Evolutionary conservation across 2,888 invertebrate genomes (phyloP), one percentile per base, ranked within the genome.

Genomic region (Odontocerum albicorne): DNA sequence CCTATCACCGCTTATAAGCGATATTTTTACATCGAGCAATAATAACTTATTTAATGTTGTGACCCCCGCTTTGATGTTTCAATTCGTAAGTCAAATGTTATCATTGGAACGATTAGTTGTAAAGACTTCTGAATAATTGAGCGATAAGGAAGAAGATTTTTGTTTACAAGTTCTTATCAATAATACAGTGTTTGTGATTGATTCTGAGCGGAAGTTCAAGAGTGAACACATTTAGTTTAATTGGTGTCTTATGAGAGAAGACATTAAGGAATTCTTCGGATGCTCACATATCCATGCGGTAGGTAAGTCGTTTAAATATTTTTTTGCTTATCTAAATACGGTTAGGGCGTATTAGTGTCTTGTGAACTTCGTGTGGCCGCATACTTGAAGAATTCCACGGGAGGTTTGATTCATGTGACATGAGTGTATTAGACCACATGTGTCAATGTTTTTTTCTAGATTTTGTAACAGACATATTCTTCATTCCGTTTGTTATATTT

Each of bases 211-310:
- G 20, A 21, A 45, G 15, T 20, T 39, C 7, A 22, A 8, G 15
- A 39, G 52, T 52, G 45, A 45, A 52, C 43, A 36, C 35, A 44
- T 15, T 50, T 13, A 8, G 13, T 17, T 36, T 44, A 21, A 31
- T 44, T 17, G 10, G 46, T 47, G 22, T 12, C 39, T 45, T 51
- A 44, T 51, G 43, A 51, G 13, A 38, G 51, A 51, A 36, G 33
- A 40, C 47, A 12, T 3, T 22, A 47, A 53, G 47, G 53, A 47
- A 53, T 53, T 46, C 46, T 36, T 53, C 15, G 53, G 46, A 52
- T 46, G 40, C 51, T 51, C 51, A 35, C 43, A 47, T 47, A 21
- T 53, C 35, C n/a, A 53, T 47, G 53, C 47, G 53, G 53, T 53
- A 47, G 51, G 51, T 51, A 51, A 27, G 43, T 38, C 43, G 7